Evolutionary conservation across 1,140 invertebrate genomes (phyloP).

Genomic region (Drosophila simulans): DNA sequence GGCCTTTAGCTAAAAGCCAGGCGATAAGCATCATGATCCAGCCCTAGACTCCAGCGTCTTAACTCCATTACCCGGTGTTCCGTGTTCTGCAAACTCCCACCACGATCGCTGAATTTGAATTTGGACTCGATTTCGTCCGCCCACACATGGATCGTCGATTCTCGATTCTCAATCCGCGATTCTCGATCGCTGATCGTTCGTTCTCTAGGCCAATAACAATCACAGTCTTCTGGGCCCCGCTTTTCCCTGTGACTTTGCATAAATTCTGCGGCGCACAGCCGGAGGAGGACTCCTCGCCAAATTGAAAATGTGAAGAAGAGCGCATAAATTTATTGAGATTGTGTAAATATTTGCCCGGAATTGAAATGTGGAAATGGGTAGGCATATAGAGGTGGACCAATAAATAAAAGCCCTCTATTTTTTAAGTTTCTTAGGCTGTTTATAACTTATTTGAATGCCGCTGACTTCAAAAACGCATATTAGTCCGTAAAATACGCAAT

Average conservation of each 20-base stretch:
- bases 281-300: conserved; percentile 55
- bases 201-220: conserved; percentile 81
- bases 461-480: no score
- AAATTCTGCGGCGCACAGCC: conserved; percentile 55
- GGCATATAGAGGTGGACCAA: conserved; percentile 6
- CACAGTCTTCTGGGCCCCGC: conserved; percentile 32
- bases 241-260: conserved; percentile 56
- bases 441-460: background rate
- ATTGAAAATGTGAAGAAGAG: conserved; percentile 83
- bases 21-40: conserved; percentile 67
- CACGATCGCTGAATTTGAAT: conserved; percentile 40
- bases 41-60: conserved; percentile 52
- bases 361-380: conserved; percentile 53
- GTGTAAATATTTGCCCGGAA: conserved; percentile 79
- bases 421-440: background rate
- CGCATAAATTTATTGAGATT: conserved; percentile 81
- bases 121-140: conserved; percentile 75
- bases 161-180: conserved; percentile 12
- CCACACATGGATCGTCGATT: conserved; percentile 54
- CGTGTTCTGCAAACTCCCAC: conserved; percentile 23
- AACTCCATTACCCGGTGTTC: conserved; percentile 39
- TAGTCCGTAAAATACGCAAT: no score
- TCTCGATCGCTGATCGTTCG: conserved; percentile 47
- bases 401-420: conserved; percentile 17
- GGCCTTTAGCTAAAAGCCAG: conserved; percentile 72